Evolutionary conservation across 1,140 invertebrate genomes (phyloP), one percentile per base, ranked within the genome.

Genomic region (Brachionus asplanchnoidis): DNA sequence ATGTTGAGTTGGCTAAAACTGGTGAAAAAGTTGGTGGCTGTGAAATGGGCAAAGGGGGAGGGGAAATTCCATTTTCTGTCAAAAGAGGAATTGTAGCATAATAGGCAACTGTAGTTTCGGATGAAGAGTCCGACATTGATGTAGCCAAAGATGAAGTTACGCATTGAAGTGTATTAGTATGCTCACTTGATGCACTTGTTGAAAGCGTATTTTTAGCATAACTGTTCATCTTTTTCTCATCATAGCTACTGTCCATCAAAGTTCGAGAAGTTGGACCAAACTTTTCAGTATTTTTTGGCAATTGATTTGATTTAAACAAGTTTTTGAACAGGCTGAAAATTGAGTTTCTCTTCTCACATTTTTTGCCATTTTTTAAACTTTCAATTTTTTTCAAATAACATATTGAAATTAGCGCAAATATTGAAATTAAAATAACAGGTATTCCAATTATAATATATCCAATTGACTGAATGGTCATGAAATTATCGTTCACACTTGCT

Each of bases 51-150:
- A 82, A 20, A n/a, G 79, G 79, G 4, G 73, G 73, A 14, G 73
- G 73, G 14, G 32, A 40, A 65, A 60, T 5, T n/a, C 42, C n/a
- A 68, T 60, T 68, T 44, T 68, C 79, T 9, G 42, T 12, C 53
- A 82, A 82, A 20, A 82, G 26, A 42, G 79, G 79, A 23, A 82
- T 68, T n/a, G 79, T 82, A 2, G 79, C 79, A 20, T 82, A 82
- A 68, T 82, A 82, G 23, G 79, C 79, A 26, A 82, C 79, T 23
- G 79, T 82, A 1, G 79, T 82, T 42, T 42, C 79, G 1, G 79
- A 65, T 14, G 79, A 65, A 3, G 79, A 82, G 53, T 82, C 79
- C 11, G 79, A 82, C 53, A 82, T 32, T 23, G 79, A 82, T 11
- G 79, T 50, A 26, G 42, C 73, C 9, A 77, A 50, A 8, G 73